Base-by-base conservation (phyloP, 2,113 vertebrate genomes). In the Polypterus senegalus region DNA sequence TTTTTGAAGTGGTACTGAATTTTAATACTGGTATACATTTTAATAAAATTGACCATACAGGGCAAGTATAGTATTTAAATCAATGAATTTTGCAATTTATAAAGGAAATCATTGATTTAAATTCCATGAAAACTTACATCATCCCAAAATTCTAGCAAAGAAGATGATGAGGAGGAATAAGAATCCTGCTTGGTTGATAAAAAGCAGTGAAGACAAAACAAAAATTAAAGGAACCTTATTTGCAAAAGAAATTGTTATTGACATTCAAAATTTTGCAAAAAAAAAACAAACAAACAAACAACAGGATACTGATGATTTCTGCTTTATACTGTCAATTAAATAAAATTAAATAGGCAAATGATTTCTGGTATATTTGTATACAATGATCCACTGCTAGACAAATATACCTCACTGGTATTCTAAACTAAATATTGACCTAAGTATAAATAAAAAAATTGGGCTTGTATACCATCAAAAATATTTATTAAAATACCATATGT, bases 101-200 rank as follows among this genome's bases (percentile, higher is more conserved):
- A 74, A 65, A 72, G 70, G 66, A 64, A 67, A 82, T 72, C 77
- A 83, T 75, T 81, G 70, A 66, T 81, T 79, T 77, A 70, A 78
- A 79, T 78, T 69, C 73, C 71, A 80, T 76, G 9, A 7, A 75
- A 80, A 95, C 92, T 97, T 95, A 94, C 89, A 79, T 92, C 91
- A 89, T 94, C 90, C 89, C 92, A 94, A 92, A 94, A 94, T 86
- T 92, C 91, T 91, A 91, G 87, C 92, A 95, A 88, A 90, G 91
- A 97, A 74, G 91, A 94, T 77, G 92, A 93, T 71, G 92, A 93
- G 73, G 92, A 93, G 70, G 92, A 92, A 84, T 91, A 90, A 78
- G 91, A 92, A 82, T 94, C 92, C 92, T 96, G 90, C 85, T 79
- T 83, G 81, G 85, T 78, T 78, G 81, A 80, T 85, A 77, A 85